These are phyloP conservation scores for Bradypodion pumilum DNA, from an alignment of 2,797 vertebrate species.

Conservation along the genomic window DNA sequence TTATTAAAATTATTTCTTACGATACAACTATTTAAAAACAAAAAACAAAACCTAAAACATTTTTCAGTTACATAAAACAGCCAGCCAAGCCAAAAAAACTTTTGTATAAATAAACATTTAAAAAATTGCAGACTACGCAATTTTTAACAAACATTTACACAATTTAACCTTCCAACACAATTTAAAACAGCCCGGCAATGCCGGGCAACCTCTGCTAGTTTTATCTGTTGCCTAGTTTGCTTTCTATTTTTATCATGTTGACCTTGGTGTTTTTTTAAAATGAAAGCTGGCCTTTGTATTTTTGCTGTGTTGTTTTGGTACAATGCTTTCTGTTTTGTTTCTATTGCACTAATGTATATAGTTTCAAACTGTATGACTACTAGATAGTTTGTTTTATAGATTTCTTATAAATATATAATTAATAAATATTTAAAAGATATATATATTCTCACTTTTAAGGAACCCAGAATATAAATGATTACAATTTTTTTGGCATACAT, in stretches of 20 bases:
- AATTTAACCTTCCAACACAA: no score
- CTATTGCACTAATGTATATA: background rate
- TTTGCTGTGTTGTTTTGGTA: background rate
- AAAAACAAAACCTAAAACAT: no score
- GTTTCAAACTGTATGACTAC: background rate
- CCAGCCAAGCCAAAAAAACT: no score
- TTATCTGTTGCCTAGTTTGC: background rate
- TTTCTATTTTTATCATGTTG: background rate
- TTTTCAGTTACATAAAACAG: no score
- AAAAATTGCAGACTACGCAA: no score
- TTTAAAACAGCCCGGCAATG: no score
- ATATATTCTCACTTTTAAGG: constrained; percentile 8
- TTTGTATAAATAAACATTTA: no score
- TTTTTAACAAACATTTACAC: no score
- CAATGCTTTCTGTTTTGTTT: background rate
- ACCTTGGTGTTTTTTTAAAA: background rate
- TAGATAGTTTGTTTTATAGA: background rate
- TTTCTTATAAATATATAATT: background rate
- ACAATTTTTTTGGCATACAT: constrained; percentile 43
- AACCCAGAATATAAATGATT: constrained; percentile 42
- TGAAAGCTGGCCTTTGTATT: background rate
- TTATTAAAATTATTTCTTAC: no score
- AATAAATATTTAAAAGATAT: background rate
- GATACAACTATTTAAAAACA: no score
- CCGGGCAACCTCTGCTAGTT: no score